Evolutionary conservation across 2,888 invertebrate genomes (phyloP).

Genomic region (Parnassius smintheus): DNA sequence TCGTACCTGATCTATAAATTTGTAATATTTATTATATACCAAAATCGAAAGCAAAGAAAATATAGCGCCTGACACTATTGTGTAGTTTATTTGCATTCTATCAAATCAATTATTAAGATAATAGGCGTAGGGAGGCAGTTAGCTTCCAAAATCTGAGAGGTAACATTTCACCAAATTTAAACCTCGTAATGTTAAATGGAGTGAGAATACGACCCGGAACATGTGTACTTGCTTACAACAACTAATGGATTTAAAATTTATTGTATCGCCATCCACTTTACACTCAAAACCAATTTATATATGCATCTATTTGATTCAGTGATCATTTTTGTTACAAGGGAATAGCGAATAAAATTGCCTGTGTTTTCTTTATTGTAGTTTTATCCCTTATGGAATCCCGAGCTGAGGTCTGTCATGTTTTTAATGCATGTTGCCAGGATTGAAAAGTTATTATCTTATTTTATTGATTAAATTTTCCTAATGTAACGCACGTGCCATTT

Average conservation of each 20-base stretch:
- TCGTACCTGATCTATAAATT: too few species aligned
- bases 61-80: too few species aligned
- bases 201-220: constrained; percentile 64
- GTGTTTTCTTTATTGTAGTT: neutral
- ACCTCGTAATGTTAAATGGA: constrained; percentile 80
- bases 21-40: too few species aligned
- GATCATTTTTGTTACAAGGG: neutral
- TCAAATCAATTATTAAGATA: constrained; percentile 32
- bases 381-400: constrained; percentile 6
- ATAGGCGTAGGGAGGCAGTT: constrained; percentile 36
- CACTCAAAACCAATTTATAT: constrained; percentile 28
- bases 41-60: too few species aligned
- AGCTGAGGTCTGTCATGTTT: constrained; percentile 10
- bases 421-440: constrained; percentile 6
- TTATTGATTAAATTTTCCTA: constrained; percentile 4
- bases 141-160: constrained; percentile 55
- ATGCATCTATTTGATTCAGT: neutral
- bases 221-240: constrained; percentile 70
- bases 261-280: constrained; percentile 70
- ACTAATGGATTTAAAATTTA: constrained; percentile 81
- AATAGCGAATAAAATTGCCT: constrained; percentile 3
- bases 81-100: neutral
- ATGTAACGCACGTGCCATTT: constrained; percentile 7
- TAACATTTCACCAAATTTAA: constrained; percentile 75
- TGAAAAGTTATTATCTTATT: constrained; percentile 7